phyloP scores from a whole-genome alignment of 2,888 invertebrate species.

The Pecten maximus region DNA sequence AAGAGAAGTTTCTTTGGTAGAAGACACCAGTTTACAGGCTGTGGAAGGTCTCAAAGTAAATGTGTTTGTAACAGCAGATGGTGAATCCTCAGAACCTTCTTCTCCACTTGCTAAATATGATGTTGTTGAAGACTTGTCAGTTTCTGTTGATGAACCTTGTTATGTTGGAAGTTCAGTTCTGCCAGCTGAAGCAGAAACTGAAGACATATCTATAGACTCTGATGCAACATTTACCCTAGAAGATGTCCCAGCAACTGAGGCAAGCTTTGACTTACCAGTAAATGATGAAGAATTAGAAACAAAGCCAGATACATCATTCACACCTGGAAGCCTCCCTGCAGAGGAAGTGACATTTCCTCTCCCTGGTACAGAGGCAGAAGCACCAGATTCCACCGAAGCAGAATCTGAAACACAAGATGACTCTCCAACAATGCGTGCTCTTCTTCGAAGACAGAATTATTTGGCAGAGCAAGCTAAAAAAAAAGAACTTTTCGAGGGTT shows the following conservation, averaged over 20 bases:
- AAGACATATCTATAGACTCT: not conserved
- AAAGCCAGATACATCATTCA: not conserved
- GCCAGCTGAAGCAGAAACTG: not conserved
- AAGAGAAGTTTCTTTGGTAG: not conserved
- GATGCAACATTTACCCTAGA: not conserved
- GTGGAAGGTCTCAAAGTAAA: not conserved
- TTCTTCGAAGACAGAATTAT: not conserved
- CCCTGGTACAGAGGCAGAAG: not conserved
- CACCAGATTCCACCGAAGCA: not conserved
- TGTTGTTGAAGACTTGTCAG: slow-evolving; percentile 22
- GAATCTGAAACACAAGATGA: slow-evolving; percentile 21
- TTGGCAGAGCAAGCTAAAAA: slow-evolving; percentile 15
- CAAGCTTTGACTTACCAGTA: not conserved
- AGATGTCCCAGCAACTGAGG: not conserved
- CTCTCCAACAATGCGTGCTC: not conserved
- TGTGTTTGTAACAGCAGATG: not conserved
- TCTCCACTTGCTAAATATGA: slow-evolving; percentile 12
- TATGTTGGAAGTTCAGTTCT: not conserved
- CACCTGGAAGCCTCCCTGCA: not conserved
- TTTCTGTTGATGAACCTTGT: not conserved
- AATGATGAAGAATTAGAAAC: not conserved
- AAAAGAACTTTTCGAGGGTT: slow-evolving; percentile 33
- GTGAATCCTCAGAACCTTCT: not conserved
- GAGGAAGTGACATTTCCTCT: not conserved
- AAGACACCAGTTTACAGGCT: not conserved